Evolutionary conservation across 2,113 vertebrate species (phyloP).

Genomic region (Ondatra zibethicus): DNA sequence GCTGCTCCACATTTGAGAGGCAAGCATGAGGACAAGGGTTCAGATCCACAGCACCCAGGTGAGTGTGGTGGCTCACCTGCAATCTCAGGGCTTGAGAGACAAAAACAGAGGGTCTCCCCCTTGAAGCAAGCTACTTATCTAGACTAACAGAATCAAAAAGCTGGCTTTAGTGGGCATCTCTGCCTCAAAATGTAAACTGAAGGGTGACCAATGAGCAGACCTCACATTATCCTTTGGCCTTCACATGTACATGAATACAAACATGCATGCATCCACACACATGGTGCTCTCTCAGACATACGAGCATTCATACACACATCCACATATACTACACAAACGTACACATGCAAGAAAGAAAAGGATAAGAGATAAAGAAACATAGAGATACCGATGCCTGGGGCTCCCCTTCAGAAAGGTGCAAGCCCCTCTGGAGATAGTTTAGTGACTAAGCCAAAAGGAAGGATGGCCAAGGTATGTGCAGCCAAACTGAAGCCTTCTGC

Average conservation of each 20-base stretch:
- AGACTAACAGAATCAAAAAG: not conserved
- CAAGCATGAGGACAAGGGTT: not conserved
- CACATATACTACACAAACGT: not conserved
- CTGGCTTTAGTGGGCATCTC: not conserved
- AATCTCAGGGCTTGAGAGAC: not conserved
- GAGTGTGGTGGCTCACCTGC: too few species aligned
- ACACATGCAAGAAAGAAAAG: not conserved
- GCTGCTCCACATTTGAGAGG: not conserved
- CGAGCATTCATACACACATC: not conserved
- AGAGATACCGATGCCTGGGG: not conserved
- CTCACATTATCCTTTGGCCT: too few species aligned
- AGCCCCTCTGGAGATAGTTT: not conserved
- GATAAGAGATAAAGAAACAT: not conserved
- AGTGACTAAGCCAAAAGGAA: not conserved
- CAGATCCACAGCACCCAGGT: not conserved
- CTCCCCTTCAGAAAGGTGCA: slow-evolving; percentile 3
- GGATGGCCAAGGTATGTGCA: too few species aligned
- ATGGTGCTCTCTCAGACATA: not conserved
- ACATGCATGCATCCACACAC: not conserved
- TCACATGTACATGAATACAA: too few species aligned
- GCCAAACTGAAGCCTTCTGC: not conserved
- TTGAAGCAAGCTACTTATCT: not conserved
- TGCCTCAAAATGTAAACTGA: not conserved
- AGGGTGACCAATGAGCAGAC: not conserved
- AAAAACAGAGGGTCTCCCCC: not conserved